Evolutionary conservation across 2,888 invertebrate species (phyloP).

Genomic region (Phalera bucephala): DNA sequence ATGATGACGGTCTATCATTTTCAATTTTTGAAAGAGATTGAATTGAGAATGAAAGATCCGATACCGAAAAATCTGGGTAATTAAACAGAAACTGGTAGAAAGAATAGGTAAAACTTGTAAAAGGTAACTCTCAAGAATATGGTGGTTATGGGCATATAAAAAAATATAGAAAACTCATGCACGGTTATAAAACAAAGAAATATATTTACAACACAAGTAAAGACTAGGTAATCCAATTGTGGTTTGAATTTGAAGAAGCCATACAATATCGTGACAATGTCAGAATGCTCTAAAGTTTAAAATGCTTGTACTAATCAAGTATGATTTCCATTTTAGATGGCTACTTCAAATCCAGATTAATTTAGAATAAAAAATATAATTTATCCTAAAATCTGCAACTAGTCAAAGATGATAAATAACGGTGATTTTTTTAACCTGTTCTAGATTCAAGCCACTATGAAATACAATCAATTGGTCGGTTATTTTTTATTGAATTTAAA

Average conservation of each 20-base stretch:
- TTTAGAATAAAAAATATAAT: not conserved
- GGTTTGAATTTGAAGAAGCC: slow-evolving; percentile 51
- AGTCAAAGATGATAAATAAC: too few species aligned
- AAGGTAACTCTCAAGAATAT: slow-evolving; percentile 52
- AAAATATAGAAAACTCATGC: slow-evolving; percentile 59
- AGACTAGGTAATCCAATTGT: slow-evolving; percentile 39
- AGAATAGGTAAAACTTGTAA: slow-evolving; percentile 22
- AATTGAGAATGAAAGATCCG: slow-evolving; percentile 23
- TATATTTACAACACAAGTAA: slow-evolving; percentile 30
- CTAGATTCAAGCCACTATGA: too few species aligned
- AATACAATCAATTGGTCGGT: too few species aligned
- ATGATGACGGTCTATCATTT: slow-evolving; percentile 20
- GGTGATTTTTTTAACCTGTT: too few species aligned
- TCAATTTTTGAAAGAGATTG: slow-evolving; percentile 1
- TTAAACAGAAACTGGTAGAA: slow-evolving; percentile 19
- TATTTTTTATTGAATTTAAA: too few species aligned
- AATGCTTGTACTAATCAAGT: too few species aligned
- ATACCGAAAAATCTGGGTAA: slow-evolving; percentile 12
- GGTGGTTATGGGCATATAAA: slow-evolving; percentile 66
- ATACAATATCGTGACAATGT: slow-evolving; percentile 13
- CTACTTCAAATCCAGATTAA: slow-evolving; percentile 17
- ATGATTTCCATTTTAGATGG: too few species aligned
- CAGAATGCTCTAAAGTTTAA: slow-evolving; percentile 11
- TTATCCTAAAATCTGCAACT: too few species aligned
- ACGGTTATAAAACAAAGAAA: slow-evolving; percentile 33